Evolutionary conservation across 2,888 invertebrate species (phyloP).

Genomic region (Steromphala cineraria): DNA sequence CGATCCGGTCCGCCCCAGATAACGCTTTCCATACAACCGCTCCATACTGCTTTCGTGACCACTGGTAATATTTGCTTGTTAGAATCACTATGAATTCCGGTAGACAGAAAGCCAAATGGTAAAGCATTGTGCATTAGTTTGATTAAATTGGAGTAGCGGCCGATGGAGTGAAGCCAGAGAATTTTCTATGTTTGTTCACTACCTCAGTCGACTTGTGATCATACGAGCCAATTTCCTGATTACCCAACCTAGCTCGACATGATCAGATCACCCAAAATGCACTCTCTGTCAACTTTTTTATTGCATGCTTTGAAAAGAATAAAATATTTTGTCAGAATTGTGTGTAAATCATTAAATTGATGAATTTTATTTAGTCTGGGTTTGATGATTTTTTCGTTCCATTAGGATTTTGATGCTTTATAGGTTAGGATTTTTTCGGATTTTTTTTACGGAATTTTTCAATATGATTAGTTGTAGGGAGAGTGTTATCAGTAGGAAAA

Average conservation of each 20-base stretch:
- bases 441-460: background rate
- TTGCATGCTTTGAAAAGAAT: too few relatives aligned
- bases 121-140: constrained; percentile 15
- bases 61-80: constrained; percentile 9
- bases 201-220: too few relatives aligned
- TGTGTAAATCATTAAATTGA: too few relatives aligned
- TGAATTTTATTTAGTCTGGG: too few relatives aligned
- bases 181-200: too few relatives aligned
- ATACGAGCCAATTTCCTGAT: too few relatives aligned
- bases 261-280: too few relatives aligned
- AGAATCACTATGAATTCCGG: constrained; percentile 2
- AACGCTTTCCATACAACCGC: background rate
- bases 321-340: too few relatives aligned
- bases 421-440: background rate
- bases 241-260: too few relatives aligned
- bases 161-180: background rate
- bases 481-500: background rate
- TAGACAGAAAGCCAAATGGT: background rate
- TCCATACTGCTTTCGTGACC: background rate
- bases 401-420: too few relatives aligned
- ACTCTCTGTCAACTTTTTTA: too few relatives aligned
- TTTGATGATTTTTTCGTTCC: too few relatives aligned
- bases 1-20: background rate
- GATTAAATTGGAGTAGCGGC: constrained; percentile 1
- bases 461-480: background rate